Evolutionary conservation across 2,797 vertebrate species (phyloP).

Genomic region (Hephaestus fuliginosus): DNA sequence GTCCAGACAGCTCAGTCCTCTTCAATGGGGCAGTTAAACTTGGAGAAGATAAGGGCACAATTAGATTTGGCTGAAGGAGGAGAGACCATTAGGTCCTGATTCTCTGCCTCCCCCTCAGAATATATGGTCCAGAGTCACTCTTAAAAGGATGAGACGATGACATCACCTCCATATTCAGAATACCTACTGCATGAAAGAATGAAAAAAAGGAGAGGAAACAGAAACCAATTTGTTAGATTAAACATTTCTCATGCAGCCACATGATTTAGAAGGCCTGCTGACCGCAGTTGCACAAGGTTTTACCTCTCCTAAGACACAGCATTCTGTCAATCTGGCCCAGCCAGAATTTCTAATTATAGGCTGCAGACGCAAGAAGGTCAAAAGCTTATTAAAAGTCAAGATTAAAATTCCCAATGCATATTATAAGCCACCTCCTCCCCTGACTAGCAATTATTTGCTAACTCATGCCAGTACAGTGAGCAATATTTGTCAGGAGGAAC

Average conservation of each 20-base stretch:
- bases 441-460: constrained; percentile 82
- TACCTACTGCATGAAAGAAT: constrained; percentile 76
- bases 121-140: constrained; percentile 79
- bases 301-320: constrained; percentile 84
- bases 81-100: constrained; percentile 75
- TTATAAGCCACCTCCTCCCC: constrained; percentile 78
- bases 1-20: constrained; percentile 57
- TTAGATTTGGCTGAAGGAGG: constrained; percentile 79
- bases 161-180: constrained; percentile 83
- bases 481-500: constrained; percentile 68
- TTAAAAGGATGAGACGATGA: constrained; percentile 86
- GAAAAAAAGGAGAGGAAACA: constrained; percentile 77
- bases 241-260: constrained; percentile 82
- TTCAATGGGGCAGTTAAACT: constrained; percentile 68
- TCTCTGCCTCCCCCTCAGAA: constrained; percentile 74
- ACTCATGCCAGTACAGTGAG: constrained; percentile 76
- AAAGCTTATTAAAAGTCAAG: constrained; percentile 89
- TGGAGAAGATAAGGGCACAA: constrained; percentile 77
- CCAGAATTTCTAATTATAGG: constrained; percentile 90
- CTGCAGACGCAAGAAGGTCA: constrained; percentile 88
- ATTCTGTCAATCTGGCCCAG: constrained; percentile 86
- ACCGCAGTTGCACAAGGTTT: constrained; percentile 80
- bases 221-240: constrained; percentile 89
- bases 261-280: constrained; percentile 87
- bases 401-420: constrained; percentile 85